Evolutionary conservation across 30 jellyfish, hydroid and myxozoan species (phyloP).

Genomic region (Nemopilema nomurai): DNA sequence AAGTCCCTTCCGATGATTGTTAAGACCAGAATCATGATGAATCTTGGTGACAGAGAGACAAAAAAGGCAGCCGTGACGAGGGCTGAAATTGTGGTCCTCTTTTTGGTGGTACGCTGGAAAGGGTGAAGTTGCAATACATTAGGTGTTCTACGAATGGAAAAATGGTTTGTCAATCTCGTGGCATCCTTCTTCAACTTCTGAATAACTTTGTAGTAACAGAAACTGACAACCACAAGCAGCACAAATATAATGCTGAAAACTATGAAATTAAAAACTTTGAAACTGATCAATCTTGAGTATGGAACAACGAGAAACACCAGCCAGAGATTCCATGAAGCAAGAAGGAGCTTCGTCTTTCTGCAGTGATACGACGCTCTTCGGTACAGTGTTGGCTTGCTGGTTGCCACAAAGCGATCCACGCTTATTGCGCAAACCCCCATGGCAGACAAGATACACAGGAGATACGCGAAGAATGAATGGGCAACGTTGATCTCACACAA

Average conservation of each 20-base stretch:
- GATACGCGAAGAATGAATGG: not conserved
- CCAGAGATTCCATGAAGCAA: not conserved
- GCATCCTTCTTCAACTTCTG: not conserved
- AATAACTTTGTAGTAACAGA: conserved; percentile 1
- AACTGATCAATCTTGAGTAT: not conserved
- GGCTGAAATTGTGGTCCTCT: not conserved
- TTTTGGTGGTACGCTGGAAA: not conserved
- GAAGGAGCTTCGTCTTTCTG: not conserved
- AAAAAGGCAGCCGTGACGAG: not conserved
- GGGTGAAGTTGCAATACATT: too few species aligned
- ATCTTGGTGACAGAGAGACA: not conserved
- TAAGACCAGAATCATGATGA: too few species aligned
- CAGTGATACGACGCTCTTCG: not conserved
- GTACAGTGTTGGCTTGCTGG: not conserved
- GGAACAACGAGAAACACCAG: not conserved
- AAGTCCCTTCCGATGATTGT: too few species aligned
- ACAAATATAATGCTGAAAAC: not conserved
- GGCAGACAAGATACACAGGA: not conserved
- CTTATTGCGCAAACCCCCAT: not conserved
- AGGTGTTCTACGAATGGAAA: not conserved
- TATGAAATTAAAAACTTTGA: not conserved
- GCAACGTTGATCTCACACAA: not conserved
- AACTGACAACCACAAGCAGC: too few species aligned
- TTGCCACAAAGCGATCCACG: not conserved
- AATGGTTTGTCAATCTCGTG: not conserved